These are phyloP conservation scores for Megalops cyprinoides DNA, from an alignment of 2,797 vertebrate species.

Conservation along the genomic window DNA sequence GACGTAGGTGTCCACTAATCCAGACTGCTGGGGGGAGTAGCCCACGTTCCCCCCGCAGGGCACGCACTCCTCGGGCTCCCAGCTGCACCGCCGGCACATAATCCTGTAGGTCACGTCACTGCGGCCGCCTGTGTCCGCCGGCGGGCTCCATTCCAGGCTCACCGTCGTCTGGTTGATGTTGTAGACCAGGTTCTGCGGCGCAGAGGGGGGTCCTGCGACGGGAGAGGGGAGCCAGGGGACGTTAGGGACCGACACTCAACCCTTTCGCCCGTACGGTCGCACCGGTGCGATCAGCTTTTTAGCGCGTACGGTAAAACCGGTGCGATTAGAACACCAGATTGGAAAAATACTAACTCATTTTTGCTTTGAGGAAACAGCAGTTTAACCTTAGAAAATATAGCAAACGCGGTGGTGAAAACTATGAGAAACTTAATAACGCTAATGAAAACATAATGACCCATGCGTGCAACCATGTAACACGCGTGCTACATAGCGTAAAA, in stretches of 20 bases:
- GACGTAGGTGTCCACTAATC: conserved; percentile 91
- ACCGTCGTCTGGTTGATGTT: conserved; percentile 99
- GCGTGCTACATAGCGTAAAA: too few species aligned
- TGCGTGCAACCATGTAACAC: too few species aligned
- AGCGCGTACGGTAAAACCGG: too few species aligned
- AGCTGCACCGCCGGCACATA: conserved; percentile 91
- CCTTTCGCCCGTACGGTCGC: too few species aligned
- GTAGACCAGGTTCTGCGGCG: conserved; percentile 97
- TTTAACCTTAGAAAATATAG: too few species aligned
- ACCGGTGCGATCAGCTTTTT: too few species aligned
- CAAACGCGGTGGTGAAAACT: too few species aligned
- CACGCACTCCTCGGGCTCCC: conserved; percentile 95
- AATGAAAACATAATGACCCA: too few species aligned
- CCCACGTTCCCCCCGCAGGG: conserved; percentile 90
- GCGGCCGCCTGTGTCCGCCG: conserved; percentile 91
- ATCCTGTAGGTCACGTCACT: conserved; percentile 94
- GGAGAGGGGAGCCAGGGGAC: background rate
- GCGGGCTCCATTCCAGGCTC: conserved; percentile 93
- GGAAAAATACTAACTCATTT: too few species aligned
- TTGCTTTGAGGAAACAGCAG: too few species aligned
- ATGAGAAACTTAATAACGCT: too few species aligned
- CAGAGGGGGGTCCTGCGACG: conserved; percentile 90
- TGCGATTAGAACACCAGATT: too few species aligned
- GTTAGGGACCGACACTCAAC: background rate
- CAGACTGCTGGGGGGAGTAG: conserved; percentile 89